phyloP scores from a whole-genome alignment of 1,140 invertebrate genomes.

The Calycopis cecrops region DNA sequence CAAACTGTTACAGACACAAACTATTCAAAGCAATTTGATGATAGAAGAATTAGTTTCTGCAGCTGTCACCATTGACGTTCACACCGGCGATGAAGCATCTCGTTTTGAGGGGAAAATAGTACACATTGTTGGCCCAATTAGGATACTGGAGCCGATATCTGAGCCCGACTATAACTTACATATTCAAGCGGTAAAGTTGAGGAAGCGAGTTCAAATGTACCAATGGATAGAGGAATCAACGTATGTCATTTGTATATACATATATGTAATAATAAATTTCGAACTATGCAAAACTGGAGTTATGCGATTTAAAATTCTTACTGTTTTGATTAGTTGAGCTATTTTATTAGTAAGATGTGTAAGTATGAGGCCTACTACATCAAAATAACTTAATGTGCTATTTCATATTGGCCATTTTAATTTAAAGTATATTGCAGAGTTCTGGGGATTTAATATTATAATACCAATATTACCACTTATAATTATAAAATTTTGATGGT shows the following conservation, averaged over 20 bases:
- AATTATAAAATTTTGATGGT: too few species aligned
- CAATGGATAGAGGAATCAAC: constrained; percentile 90
- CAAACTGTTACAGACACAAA: constrained; percentile 54
- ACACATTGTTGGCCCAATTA: constrained; percentile 83
- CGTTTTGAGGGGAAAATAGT: constrained; percentile 84
- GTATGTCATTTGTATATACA: constrained; percentile 32
- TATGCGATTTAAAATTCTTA: too few species aligned
- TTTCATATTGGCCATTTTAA: too few species aligned
- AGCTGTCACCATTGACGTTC: constrained; percentile 59
- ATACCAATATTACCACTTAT: too few species aligned
- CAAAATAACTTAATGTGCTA: too few species aligned
- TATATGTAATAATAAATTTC: too few species aligned
- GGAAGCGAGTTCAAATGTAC: constrained; percentile 90
- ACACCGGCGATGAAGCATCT: constrained; percentile 40
- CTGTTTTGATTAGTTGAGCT: too few species aligned
- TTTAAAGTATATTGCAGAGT: too few species aligned
- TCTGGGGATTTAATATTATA: too few species aligned
- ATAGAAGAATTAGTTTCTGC: constrained; percentile 54
- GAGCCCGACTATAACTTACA: constrained; percentile 88
- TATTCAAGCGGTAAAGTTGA: constrained; percentile 83
- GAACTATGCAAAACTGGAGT: too few species aligned
- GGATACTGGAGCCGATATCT: constrained; percentile 85
- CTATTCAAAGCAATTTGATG: constrained; percentile 62
- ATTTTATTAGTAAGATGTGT: too few species aligned
- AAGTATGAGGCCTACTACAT: too few species aligned